Conservation (phyloP, 2,113 vertebrate genomes). For the Glareola pratincola region DNA sequence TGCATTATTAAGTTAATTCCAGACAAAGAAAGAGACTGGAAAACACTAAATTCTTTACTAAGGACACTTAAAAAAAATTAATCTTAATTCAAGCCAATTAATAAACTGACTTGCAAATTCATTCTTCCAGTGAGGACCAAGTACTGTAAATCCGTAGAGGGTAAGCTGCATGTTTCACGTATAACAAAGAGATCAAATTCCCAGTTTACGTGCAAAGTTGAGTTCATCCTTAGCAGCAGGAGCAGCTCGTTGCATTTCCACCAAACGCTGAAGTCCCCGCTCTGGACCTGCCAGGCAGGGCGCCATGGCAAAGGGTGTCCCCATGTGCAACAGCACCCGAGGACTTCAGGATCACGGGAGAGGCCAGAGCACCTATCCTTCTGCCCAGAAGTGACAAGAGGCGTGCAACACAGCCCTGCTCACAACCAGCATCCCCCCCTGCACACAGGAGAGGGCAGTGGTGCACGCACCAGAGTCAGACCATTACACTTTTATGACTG, state of each 20-base stretch:
- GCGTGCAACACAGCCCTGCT: background rate
- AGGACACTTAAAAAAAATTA: background rate
- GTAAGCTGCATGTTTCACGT: background rate
- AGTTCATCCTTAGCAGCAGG: background rate
- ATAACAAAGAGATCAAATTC: background rate
- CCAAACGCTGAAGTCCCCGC: background rate
- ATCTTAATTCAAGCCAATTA: conserved; percentile 43
- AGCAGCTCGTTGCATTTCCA: background rate
- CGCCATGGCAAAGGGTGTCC: background rate
- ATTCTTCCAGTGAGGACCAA: background rate
- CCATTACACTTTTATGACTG: background rate
- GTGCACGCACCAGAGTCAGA: background rate
- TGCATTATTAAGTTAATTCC: conserved; percentile 33
- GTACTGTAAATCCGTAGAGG: background rate
- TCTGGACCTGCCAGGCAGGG: background rate
- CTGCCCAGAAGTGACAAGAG: background rate
- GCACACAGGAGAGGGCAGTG: background rate
- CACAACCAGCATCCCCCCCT: background rate
- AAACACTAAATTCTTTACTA: conserved; percentile 15
- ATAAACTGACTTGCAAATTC: conserved; percentile 36
- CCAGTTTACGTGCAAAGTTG: background rate
- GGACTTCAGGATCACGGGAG: background rate
- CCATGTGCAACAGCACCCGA: background rate
- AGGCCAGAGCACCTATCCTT: background rate
- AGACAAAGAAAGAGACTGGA: conserved; percentile 29